Percentiles rank a stretch among this genome's conserved stretches.
Evolutionary conservation across 2,888 invertebrate genomes (phyloP).

Genomic region (Mythimna lalbum): DNA sequence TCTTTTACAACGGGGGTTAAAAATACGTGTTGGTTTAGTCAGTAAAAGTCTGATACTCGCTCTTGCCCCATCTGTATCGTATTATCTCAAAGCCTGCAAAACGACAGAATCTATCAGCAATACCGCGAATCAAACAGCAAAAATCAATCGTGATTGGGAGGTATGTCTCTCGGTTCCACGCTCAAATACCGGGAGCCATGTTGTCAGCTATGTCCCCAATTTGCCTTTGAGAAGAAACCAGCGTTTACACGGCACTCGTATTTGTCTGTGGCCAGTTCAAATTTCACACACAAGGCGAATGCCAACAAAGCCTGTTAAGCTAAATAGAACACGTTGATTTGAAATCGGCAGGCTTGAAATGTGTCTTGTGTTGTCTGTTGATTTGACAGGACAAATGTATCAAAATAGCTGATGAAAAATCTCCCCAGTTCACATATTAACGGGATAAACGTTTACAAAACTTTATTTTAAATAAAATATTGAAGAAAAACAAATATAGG

Average conservation of each 20-base stretch:
- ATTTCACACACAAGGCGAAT: slow-evolving; percentile 25
- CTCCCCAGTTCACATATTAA: too few relatives aligned
- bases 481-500: too few relatives aligned
- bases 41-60: too few relatives aligned
- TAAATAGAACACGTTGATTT: slow-evolving; percentile 16
- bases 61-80: too few relatives aligned
- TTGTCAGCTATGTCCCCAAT: slow-evolving; percentile 40
- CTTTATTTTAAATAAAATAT: too few relatives aligned
- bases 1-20: too few relatives aligned
- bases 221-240: slow-evolving; percentile 43
- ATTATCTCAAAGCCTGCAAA: not conserved
- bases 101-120: not conserved
- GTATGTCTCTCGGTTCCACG: slow-evolving; percentile 16
- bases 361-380: not conserved
- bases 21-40: too few relatives aligned
- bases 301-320: not conserved
- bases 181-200: slow-evolving; percentile 32
- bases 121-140: slow-evolving; percentile 5
- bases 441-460: too few relatives aligned
- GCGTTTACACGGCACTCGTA: slow-evolving; percentile 22
- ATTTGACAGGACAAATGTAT: too few relatives aligned
- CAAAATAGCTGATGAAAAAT: too few relatives aligned
- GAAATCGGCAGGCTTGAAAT: not conserved
- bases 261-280: slow-evolving; percentile 26
- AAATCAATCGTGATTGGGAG: slow-evolving; percentile 31